phyloP scores from a whole-genome alignment of 2,888 invertebrate species.

The Machimus rusticus region DNA sequence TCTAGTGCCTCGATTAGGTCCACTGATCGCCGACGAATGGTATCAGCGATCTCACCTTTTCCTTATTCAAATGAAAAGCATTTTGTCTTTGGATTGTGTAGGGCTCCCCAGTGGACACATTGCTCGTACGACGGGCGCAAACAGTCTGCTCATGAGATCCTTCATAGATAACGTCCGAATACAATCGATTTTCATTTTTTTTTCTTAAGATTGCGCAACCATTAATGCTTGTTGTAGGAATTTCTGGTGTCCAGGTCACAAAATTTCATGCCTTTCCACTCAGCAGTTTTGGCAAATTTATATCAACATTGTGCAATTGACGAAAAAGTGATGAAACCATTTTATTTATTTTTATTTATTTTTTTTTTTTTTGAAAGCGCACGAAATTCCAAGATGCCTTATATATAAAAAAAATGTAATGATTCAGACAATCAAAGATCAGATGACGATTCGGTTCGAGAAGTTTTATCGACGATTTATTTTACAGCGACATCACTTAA shows the following conservation, averaged over 20 bases:
- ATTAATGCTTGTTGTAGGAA: slow-evolving; percentile 20
- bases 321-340: not conserved
- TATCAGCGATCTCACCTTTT: slow-evolving; percentile 29
- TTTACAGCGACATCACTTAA: not conserved
- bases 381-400: not conserved
- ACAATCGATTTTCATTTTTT: not conserved
- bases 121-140: not conserved
- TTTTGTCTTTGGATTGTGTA: slow-evolving; percentile 29
- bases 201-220: slow-evolving; percentile 17
- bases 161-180: not conserved
- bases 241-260: slow-evolving; percentile 5
- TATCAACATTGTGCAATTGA: slow-evolving; percentile 1
- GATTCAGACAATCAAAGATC: not conserved
- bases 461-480: not conserved
- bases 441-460: not conserved
- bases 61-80: slow-evolving; percentile 35
- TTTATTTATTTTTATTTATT: too few relatives aligned
- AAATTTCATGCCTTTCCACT: slow-evolving; percentile 20
- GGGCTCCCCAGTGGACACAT: not conserved
- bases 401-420: not conserved
- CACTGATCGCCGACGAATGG: slow-evolving; percentile 6
- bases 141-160: slow-evolving; percentile 10
- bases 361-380: not conserved
- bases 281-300: slow-evolving; percentile 8
- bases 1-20: slow-evolving; percentile 23